Conservation (phyloP, 2,797 vertebrate species). For the Remorina albescens region DNA sequence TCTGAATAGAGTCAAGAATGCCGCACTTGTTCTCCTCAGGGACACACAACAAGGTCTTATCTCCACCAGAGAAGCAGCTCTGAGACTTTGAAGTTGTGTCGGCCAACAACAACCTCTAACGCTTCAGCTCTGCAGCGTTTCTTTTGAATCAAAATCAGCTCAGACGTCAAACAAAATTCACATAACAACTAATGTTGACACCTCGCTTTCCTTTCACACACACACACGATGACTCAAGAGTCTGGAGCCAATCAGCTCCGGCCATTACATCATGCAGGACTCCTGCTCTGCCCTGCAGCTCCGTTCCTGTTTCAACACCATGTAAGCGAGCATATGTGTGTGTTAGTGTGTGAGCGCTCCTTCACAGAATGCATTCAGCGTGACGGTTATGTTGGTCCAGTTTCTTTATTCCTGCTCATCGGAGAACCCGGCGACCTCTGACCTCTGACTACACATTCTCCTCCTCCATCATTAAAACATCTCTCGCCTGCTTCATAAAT, state of each 20-base stretch:
- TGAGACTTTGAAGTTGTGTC: too few relatives aligned
- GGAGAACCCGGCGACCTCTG: not conserved
- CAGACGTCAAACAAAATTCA: too few relatives aligned
- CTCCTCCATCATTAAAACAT: too few relatives aligned
- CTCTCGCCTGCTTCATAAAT: too few relatives aligned
- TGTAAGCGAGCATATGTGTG: constrained; percentile 18
- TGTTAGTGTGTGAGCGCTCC: constrained; percentile 10
- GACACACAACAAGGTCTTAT: too few relatives aligned
- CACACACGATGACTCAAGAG: constrained; percentile 15
- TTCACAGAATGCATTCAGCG: constrained; percentile 4
- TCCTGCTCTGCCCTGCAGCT: constrained; percentile 59
- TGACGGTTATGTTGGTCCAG: constrained; percentile 2
- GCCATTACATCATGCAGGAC: constrained; percentile 62
- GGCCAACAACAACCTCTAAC: too few relatives aligned
- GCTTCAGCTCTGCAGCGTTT: too few relatives aligned
- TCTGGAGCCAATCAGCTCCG: constrained; percentile 66
- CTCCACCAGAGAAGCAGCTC: too few relatives aligned
- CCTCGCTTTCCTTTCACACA: constrained; percentile 6
- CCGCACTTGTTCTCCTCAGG: too few relatives aligned
- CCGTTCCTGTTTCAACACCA: constrained; percentile 32
- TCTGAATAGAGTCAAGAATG: too few relatives aligned
- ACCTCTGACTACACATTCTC: not conserved
- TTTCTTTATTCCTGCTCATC: constrained; percentile 13
- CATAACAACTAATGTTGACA: not conserved
- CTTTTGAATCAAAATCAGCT: too few relatives aligned